Conservation (phyloP, 2,113 vertebrate species). For the Syrrhaptes paradoxus region DNA sequence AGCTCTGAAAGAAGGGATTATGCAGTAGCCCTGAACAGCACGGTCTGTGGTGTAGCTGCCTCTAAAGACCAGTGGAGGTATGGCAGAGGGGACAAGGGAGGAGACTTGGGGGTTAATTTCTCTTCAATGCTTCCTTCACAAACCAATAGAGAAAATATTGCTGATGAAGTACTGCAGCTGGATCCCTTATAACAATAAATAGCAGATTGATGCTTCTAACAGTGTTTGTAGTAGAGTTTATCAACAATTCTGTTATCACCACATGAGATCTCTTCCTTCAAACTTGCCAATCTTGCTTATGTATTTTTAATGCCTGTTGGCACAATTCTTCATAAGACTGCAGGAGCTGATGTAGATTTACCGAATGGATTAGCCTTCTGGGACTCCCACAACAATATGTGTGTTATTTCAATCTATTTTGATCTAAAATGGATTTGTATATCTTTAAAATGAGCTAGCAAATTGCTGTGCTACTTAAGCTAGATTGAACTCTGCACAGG, state of each 20-base stretch:
- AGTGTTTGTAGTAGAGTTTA: neutral
- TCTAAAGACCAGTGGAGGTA: neutral
- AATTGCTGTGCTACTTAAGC: conserved; percentile 12
- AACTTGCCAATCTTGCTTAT: neutral
- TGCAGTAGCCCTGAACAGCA: neutral
- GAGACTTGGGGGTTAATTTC: neutral
- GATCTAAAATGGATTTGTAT: neutral
- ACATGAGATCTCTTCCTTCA: conserved; percentile 20
- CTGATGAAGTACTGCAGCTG: neutral
- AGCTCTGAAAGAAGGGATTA: neutral
- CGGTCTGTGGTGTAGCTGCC: neutral
- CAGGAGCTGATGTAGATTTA: neutral
- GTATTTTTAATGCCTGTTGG: conserved; percentile 49
- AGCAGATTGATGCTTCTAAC: neutral
- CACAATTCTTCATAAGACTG: neutral
- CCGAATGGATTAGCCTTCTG: conserved; percentile 8
- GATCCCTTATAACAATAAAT: neutral
- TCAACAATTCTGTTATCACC: neutral
- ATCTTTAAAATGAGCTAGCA: neutral
- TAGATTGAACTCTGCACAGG: neutral
- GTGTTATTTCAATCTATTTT: conserved; percentile 20
- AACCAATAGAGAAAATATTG: neutral
- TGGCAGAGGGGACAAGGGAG: neutral
- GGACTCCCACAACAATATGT: conserved; percentile 20
- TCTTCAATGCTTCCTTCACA: neutral